Evolutionary conservation across 2,113 vertebrate genomes (phyloP).

Genomic region (Trinectes maculatus): DNA sequence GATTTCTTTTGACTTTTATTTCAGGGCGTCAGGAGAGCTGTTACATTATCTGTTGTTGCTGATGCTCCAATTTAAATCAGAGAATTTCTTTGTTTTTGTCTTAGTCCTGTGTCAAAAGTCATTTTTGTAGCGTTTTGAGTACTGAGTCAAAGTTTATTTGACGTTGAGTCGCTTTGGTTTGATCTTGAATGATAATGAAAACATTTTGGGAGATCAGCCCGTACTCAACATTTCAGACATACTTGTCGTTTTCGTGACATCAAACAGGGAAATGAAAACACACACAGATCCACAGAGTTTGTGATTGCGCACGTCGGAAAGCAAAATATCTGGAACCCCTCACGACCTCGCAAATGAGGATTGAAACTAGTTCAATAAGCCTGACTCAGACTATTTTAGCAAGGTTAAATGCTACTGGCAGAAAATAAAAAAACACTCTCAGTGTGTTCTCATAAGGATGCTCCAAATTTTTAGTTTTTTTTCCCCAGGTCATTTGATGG

Average conservation of each 20-base stretch:
- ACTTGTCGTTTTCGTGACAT: no score
- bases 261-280: no score
- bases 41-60: not conserved
- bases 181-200: no score
- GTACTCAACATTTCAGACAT: not conserved
- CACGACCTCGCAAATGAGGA: not conserved
- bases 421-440: not conserved
- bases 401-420: not conserved
- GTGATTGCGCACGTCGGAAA: not conserved
- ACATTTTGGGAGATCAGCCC: no score
- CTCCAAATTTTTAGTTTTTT: conserved; percentile 21
- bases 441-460: conserved; percentile 28
- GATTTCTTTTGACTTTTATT: not conserved
- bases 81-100: not conserved
- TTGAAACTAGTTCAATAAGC: not conserved
- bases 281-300: not conserved
- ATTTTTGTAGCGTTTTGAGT: no score
- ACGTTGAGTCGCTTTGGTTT: not conserved
- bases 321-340: not conserved
- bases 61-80: no score
- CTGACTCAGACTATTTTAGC: not conserved
- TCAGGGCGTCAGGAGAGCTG: conserved; percentile 1
- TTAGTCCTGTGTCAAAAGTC: no score
- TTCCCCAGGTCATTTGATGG: conserved; percentile 51
- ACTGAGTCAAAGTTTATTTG: no score